Evolutionary conservation across 2,888 invertebrate species (phyloP).

Genomic region (Pristionchus mayeri): DNA sequence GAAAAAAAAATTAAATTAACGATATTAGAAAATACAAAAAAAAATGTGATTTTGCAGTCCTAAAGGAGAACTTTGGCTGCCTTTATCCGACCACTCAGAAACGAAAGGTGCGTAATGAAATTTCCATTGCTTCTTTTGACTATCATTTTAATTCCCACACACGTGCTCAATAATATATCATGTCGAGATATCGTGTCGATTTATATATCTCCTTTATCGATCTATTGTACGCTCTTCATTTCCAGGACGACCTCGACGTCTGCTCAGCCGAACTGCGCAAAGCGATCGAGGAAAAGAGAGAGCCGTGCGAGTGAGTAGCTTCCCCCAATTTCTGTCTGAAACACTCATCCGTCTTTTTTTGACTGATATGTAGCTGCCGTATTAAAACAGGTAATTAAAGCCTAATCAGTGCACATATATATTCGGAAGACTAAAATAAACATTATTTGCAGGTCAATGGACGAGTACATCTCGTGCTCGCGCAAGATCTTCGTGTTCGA

Average conservation of each 20-base stretch:
- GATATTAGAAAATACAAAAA: neutral
- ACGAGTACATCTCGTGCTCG: neutral
- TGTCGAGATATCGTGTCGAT: constrained; percentile 29
- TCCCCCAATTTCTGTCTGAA: neutral
- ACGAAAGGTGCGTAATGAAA: neutral
- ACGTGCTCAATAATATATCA: neutral
- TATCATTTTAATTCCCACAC: too few relatives aligned
- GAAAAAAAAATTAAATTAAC: too few relatives aligned
- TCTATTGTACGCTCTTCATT: too few relatives aligned
- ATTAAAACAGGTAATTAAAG: too few relatives aligned
- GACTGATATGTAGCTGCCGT: too few relatives aligned
- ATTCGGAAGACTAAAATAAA: neutral
- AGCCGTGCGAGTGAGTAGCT: neutral
- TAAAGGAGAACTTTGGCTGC: neutral
- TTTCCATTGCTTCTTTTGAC: neutral
- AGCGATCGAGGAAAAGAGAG: neutral
- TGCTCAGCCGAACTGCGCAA: neutral
- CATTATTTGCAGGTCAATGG: neutral
- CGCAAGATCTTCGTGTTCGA: neutral
- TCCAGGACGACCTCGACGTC: neutral
- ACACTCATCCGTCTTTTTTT: too few relatives aligned
- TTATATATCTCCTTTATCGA: too few relatives aligned
- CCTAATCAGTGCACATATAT: too few relatives aligned
- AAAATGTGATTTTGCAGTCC: neutral
- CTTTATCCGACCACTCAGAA: neutral